Evolutionary conservation across 2,797 vertebrate species (phyloP), one percentile per base, ranked within the genome.

Genomic region (Psittacula echo): DNA sequence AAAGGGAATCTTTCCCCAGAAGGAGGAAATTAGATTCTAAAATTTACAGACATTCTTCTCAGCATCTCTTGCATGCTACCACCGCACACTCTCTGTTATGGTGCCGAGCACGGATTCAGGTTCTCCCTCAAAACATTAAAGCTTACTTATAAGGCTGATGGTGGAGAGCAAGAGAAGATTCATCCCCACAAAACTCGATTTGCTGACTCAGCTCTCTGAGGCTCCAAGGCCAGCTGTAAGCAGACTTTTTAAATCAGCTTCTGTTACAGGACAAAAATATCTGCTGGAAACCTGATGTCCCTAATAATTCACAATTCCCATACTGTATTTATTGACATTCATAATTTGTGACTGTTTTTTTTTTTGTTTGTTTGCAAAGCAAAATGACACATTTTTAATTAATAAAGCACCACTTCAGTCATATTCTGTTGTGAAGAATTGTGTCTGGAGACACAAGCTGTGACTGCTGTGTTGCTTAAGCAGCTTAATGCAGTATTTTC

Each of bases 201-300:
- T 87, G 89, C 80, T 89, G 89, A 54, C 70, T 95, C 90, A 62
- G 89, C 88, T 96, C 88, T 18, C 7, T 22, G 58, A 90, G 89
- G 76, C 88, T 88, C 86, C 85, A 72, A 72, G 77, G 87, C 77
- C 93, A 97, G 94, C 94, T 96, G 88, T 81, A 94, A 86, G 93
- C 90, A 97, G 95, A 87, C 92, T 95, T 96, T 95, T 94, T 96
- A 96, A 96, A 95, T 97, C 86, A 92, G 94, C 94, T 95, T 94
- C 96, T 92, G 79, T 93, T 94, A 96, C 13, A 13, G 94, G 87
- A 94, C 85, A 94, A 95, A 97, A 97, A 97, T 96, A 97, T 98
- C 94, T 97, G 95, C 92, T 96, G 95, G 92, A 67, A 93, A 90
- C 91, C 78, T 62, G 48, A 56, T 94, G 94, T 97, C 96, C 92